These are phyloP conservation scores for Drosophila quinaria DNA, from an alignment of 2,888 invertebrate species.

Conservation along the genomic window DNA sequence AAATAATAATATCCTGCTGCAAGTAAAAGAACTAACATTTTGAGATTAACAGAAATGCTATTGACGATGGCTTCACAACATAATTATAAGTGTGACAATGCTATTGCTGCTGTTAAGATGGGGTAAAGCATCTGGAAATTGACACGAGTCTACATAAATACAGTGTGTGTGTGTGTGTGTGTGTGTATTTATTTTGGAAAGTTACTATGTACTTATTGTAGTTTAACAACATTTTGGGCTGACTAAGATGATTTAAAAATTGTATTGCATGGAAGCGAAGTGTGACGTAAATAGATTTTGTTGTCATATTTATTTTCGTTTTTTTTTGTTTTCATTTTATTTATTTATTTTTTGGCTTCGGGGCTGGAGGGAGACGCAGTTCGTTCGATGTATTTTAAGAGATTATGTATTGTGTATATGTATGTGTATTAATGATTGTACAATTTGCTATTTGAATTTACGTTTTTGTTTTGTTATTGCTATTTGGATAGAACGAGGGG, in stretches of 20 bases:
- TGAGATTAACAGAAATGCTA: neutral
- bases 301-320: neutral
- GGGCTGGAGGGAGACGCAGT: constrained; percentile 31
- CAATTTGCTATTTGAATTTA: constrained; percentile 42
- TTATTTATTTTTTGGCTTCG: neutral
- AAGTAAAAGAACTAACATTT: constrained; percentile 3
- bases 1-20: neutral
- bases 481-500: constrained; percentile 2
- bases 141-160: constrained; percentile 11
- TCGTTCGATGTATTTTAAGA: constrained; percentile 33
- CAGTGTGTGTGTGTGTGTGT: constrained; percentile 20
- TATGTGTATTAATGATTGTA: constrained; percentile 42
- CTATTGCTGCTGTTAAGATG: constrained; percentile 6
- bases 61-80: neutral
- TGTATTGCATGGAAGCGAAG: constrained; percentile 35
- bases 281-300: constrained; percentile 28
- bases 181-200: constrained; percentile 16
- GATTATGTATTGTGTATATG: constrained; percentile 14
- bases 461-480: constrained; percentile 7
- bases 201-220: constrained; percentile 7
- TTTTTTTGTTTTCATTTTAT: neutral
- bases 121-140: constrained; percentile 15
- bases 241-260: constrained; percentile 8
- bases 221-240: constrained; percentile 15
- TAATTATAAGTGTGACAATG: constrained; percentile 2